Evolutionary conservation across 37 sponge, comb jelly and placozoan genomes (phyloP).

Genomic region (Oopsacas minuta): DNA sequence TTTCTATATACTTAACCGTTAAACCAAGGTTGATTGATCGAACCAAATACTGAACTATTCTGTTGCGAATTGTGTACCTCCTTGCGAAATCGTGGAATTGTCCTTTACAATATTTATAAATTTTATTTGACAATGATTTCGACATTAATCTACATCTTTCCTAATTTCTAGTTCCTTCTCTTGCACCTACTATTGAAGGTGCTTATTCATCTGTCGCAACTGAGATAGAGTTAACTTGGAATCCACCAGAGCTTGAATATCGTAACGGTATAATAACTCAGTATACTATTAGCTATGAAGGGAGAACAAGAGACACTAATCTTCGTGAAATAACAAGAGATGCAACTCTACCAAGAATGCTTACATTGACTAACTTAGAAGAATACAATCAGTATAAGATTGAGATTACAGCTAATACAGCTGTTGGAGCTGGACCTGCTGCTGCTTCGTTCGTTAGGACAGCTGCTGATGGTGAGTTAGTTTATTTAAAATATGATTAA

Average conservation of each 20-base stretch:
- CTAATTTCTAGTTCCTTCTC: not conserved
- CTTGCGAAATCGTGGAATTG: no score
- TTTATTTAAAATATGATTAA: no score
- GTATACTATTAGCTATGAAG: not conserved
- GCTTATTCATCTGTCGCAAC: not conserved
- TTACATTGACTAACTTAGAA: not conserved
- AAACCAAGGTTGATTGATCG: no score
- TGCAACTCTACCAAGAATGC: not conserved
- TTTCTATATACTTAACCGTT: no score
- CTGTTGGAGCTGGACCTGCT: not conserved
- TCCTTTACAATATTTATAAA: no score
- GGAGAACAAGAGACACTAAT: not conserved
- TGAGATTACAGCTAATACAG: not conserved
- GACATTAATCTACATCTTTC: no score
- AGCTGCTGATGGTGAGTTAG: not conserved
- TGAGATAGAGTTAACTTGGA: not conserved
- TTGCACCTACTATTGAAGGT: not conserved
- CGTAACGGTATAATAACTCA: not conserved
- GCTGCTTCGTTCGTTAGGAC: not conserved
- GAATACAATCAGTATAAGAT: not conserved
- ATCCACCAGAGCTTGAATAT: not conserved
- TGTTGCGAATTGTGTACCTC: no score
- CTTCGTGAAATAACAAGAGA: not conserved
- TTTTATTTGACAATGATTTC: no score
- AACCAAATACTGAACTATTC: no score